Percentiles rank a stretch among this genome's conserved stretches.
phyloP scores from a whole-genome alignment of 2,797 vertebrate genomes.

The Liasis olivaceus region DNA sequence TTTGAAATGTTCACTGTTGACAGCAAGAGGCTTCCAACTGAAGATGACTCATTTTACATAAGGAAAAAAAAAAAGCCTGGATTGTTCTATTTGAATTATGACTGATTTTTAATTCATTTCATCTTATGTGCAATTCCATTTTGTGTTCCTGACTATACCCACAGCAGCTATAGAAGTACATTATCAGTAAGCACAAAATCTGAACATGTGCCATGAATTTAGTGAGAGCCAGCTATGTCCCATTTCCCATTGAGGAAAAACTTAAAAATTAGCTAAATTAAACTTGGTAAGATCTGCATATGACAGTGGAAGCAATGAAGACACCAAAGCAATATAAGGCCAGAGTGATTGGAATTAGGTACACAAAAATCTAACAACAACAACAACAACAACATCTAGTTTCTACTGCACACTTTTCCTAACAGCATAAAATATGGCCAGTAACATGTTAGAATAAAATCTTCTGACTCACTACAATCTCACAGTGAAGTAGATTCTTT shows the following conservation, averaged over 20 bases:
- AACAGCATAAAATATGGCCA: not conserved
- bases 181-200: not conserved
- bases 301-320: not conserved
- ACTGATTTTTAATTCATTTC: conserved; percentile 16
- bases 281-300: not conserved
- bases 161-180: not conserved
- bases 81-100: not conserved
- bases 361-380: not conserved
- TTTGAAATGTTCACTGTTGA: conserved; percentile 31
- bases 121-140: conserved; percentile 1
- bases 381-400: too few relatives aligned
- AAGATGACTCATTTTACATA: conserved; percentile 19
- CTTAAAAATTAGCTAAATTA: not conserved
- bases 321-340: not conserved
- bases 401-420: not conserved
- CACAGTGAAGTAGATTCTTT: not conserved
- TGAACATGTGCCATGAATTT: not conserved
- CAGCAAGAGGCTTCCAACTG: conserved; percentile 40
- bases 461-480: not conserved
- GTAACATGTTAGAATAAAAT: not conserved
- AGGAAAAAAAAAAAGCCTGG: not conserved
- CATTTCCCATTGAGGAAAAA: not conserved
- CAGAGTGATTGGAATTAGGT: not conserved
- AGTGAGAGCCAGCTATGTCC: not conserved
- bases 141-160: conserved; percentile 3